Conservation (phyloP, 1,140 invertebrate species). For the Drosophila pandora region DNA sequence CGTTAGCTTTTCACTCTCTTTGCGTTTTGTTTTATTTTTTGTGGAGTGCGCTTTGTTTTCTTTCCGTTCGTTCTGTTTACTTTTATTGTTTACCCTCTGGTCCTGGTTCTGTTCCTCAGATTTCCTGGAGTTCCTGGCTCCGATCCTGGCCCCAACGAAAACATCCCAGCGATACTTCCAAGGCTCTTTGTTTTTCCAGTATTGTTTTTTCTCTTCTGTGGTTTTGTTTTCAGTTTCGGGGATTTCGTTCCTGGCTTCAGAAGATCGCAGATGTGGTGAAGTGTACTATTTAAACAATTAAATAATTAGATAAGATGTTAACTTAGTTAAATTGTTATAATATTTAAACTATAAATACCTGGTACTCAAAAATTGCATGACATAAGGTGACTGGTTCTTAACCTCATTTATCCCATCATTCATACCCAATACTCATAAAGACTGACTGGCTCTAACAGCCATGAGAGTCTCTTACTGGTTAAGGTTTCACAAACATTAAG, state of each 20-base stretch:
- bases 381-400: too few species aligned
- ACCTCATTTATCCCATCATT: too few species aligned
- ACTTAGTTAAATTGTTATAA: too few species aligned
- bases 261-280: too few species aligned
- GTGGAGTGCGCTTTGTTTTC: constrained; percentile 17
- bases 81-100: constrained; percentile 34
- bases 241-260: background rate
- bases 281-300: too few species aligned
- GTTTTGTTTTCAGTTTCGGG: background rate
- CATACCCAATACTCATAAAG: too few species aligned
- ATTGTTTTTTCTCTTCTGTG: constrained; percentile 15
- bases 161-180: background rate
- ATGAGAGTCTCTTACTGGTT: too few species aligned
- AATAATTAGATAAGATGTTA: too few species aligned
- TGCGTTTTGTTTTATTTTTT: constrained; percentile 7
- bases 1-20: constrained; percentile 17
- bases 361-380: background rate
- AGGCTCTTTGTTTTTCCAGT: background rate
- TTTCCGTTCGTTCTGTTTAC: constrained; percentile 15
- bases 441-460: too few species aligned
- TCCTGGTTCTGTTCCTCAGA: constrained; percentile 6
- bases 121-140: background rate
- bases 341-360: too few species aligned
- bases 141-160: constrained; percentile 5
- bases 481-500: too few species aligned